phyloP scores from a whole-genome alignment of 1,140 invertebrate species.

The Temnothorax curvispinosus region DNA sequence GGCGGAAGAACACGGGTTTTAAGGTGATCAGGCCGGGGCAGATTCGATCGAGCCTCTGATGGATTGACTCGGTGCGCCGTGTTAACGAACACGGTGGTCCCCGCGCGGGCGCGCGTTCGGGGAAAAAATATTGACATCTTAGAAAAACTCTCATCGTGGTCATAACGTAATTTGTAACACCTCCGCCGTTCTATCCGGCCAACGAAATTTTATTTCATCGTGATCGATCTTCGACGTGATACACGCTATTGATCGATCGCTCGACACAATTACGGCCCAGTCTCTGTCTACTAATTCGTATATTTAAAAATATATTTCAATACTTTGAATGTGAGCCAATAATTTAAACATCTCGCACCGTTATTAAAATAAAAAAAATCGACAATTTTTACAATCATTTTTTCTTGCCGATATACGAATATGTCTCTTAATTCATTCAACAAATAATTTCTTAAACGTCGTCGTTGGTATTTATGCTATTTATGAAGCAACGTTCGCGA shows the following conservation, averaged over 20 bases:
- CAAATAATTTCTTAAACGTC: not conserved
- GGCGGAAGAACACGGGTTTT: conserved; percentile 65
- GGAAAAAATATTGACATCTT: conserved; percentile 41
- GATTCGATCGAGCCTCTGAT: conserved; percentile 60
- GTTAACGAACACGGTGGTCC: conserved; percentile 71
- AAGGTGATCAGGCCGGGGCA: conserved; percentile 52
- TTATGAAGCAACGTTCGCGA: not conserved
- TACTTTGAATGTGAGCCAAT: not conserved
- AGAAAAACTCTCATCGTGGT: conserved; percentile 34
- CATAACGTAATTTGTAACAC: conserved; percentile 46
- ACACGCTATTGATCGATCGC: conserved; percentile 27
- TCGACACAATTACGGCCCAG: not conserved
- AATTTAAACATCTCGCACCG: not conserved
- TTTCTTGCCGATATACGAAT: not conserved
- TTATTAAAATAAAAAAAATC: not conserved
- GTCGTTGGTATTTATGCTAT: not conserved
- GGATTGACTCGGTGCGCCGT: conserved; percentile 62
- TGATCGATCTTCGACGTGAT: conserved; percentile 11
- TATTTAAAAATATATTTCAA: not conserved
- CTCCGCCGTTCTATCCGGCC: not conserved
- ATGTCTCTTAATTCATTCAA: not conserved
- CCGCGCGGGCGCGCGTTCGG: not conserved
- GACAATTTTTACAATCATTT: not conserved
- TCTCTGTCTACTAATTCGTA: not conserved
- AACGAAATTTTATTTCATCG: conserved; percentile 21